Conservation (phyloP, 2,888 invertebrate species). For the Prosapia bicincta region DNA sequence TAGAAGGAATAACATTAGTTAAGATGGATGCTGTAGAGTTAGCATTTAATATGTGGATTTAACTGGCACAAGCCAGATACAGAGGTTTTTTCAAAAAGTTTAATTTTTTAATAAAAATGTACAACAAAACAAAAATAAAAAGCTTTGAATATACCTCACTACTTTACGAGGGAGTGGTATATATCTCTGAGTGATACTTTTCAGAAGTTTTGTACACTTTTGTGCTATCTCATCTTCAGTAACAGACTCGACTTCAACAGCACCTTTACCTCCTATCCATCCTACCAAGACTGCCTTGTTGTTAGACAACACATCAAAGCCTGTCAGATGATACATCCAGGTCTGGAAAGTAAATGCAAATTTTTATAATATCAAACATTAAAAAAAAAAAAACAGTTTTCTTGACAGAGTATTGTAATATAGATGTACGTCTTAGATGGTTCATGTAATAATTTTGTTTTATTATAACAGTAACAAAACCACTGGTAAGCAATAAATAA, state of each 20-base stretch:
- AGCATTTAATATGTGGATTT: no score
- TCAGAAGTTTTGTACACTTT: constrained; percentile 53
- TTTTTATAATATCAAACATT: no score
- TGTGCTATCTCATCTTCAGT: constrained; percentile 50
- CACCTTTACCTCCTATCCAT: constrained; percentile 63
- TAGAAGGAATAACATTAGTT: no score
- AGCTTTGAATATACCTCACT: constrained; percentile 47
- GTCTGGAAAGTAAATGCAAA: constrained; percentile 32
- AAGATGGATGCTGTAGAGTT: no score
- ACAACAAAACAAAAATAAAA: no score
- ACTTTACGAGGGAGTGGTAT: constrained; percentile 51
- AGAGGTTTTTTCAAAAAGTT: no score
- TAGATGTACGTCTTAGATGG: not conserved
- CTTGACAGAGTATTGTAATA: no score
- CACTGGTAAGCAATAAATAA: no score
- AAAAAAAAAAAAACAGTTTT: no score
- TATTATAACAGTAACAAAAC: no score
- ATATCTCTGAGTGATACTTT: constrained; percentile 49
- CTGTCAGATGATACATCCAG: constrained; percentile 60
- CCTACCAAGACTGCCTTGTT: constrained; percentile 54
- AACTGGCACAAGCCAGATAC: no score
- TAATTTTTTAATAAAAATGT: no score
- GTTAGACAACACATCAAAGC: constrained; percentile 59
- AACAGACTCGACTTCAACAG: constrained; percentile 54
- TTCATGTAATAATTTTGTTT: not conserved